Evolutionary conservation across 2,797 vertebrate species (phyloP).

Genomic region (Ptychadena robeensis): DNA sequence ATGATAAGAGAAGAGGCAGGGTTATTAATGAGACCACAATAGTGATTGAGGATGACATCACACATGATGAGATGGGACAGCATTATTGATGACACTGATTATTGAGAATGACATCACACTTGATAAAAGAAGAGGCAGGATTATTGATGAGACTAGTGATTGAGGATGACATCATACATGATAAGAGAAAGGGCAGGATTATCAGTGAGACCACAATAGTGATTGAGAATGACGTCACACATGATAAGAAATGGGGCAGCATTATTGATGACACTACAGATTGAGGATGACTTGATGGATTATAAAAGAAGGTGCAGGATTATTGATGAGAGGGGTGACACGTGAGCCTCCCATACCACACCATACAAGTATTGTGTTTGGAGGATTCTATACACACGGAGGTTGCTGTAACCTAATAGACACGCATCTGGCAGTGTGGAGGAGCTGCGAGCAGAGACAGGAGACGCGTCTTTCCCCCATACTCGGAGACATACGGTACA

Average conservation of each 20-base stretch:
- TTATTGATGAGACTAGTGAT: too few species aligned
- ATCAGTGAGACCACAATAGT: too few species aligned
- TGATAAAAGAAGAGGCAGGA: not conserved
- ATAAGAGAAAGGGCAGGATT: too few species aligned
- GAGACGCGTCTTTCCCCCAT: slow-evolving; percentile 10
- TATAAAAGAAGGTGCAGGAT: not conserved
- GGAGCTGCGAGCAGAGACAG: too few species aligned
- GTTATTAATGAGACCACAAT: too few species aligned
- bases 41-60: too few species aligned
- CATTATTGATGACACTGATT: too few species aligned
- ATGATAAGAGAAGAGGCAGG: too few species aligned
- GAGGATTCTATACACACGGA: not conserved
- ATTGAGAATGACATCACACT: too few species aligned
- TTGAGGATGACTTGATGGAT: not conserved
- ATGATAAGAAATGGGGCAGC: not conserved
- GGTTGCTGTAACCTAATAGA: not conserved
- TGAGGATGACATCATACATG: too few species aligned
- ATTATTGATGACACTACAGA: too few species aligned
- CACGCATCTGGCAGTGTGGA: not conserved
- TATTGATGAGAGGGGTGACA: not conserved
- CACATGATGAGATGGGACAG: too few species aligned
- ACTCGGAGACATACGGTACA: slow-evolving; percentile 70
- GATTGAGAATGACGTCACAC: not conserved
- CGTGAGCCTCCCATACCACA: not conserved
- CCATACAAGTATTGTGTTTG: not conserved